Base-by-base conservation (phyloP, 2,113 vertebrate species). In the Thamnaconus septentrionalis region DNA sequence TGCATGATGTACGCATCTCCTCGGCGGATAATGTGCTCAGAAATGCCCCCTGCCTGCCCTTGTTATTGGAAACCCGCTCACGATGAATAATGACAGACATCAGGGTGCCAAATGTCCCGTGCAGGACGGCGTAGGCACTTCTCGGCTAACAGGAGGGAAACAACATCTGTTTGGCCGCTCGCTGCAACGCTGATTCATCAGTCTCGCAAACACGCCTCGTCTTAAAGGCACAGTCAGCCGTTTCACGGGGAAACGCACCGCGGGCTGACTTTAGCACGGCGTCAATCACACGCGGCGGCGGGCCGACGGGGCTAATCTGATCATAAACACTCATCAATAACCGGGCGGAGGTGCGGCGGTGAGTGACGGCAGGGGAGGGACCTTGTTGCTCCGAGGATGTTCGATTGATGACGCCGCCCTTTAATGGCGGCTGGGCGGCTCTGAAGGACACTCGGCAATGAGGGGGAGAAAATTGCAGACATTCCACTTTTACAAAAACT, bases 41-140 rank as follows among this genome's bases (percentile, higher is more conserved):
- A 80, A 80, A 81, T 81, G 86, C 88, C 91, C 89, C 85, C 87
- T 89, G 80, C 69, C 69, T 83, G 90, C 83, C 92, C 91, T 92
- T 91, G 91, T 90, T 89, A 86, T 90, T 87, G 79, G 84, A 90
- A 88, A 88, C 74, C 81, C 72, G 82, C 85, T 88, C 76, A 79
- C 53, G 49, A 85, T 93, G 91, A 93, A 88, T 92, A 88, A 93
- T 91, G 90, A 89, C 84, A 80, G 86, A 81, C 88, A 85, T 90
- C 83, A 81, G 83, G 75, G 86, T 88, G 91, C 89, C 91, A 91
- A 91, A 92, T 92, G 91, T 90, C 88, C 92, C 89, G 45, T 91
- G 89, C 89, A 88, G 85, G 87, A 88, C 88, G 87, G 80, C 12
- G 72, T 86, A 79, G 76, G 86, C 82, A 80, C 78, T 89, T 85